These are phyloP conservation scores for Tetrao urogallus DNA, from an alignment of 2,113 vertebrate species.

Conservation along the genomic window DNA sequence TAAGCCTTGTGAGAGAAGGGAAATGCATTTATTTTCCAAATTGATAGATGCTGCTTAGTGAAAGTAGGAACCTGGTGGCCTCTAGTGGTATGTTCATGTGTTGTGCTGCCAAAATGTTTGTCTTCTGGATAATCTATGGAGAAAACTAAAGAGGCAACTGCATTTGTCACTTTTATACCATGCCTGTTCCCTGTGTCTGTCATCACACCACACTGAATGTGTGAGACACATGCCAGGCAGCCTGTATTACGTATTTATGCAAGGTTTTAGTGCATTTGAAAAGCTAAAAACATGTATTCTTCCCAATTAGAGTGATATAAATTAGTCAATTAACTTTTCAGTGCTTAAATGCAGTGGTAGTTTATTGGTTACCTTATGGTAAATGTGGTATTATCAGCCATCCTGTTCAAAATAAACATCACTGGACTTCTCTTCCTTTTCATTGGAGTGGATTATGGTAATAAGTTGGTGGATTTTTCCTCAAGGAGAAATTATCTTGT, in stretches of 20 bases:
- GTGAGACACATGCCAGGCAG: fast-evolving
- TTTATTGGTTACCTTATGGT: not conserved
- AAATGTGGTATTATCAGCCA: not conserved
- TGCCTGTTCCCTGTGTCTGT: not conserved
- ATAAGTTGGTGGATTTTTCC: not conserved
- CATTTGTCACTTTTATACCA: not conserved
- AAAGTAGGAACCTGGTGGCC: slow-evolving; percentile 39
- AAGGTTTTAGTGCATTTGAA: not conserved
- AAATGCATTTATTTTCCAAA: not conserved
- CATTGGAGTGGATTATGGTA: not conserved
- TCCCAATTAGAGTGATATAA: not conserved
- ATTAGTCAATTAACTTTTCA: not conserved
- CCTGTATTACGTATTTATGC: not conserved
- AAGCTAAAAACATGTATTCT: not conserved
- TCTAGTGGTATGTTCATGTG: not conserved
- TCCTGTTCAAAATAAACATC: not conserved
- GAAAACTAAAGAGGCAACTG: not conserved
- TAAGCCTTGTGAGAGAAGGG: not conserved
- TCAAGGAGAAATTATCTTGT: not conserved
- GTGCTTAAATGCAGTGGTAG: not conserved
- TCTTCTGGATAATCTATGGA: not conserved
- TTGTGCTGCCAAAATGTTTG: not conserved
- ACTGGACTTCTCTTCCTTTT: not conserved
- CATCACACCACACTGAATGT: fast-evolving
- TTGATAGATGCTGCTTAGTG: not conserved